Evolutionary conservation across 2,797 vertebrate genomes (phyloP), one percentile per base, ranked within the genome.

Genomic region (Gadopsis bispinosus): DNA sequence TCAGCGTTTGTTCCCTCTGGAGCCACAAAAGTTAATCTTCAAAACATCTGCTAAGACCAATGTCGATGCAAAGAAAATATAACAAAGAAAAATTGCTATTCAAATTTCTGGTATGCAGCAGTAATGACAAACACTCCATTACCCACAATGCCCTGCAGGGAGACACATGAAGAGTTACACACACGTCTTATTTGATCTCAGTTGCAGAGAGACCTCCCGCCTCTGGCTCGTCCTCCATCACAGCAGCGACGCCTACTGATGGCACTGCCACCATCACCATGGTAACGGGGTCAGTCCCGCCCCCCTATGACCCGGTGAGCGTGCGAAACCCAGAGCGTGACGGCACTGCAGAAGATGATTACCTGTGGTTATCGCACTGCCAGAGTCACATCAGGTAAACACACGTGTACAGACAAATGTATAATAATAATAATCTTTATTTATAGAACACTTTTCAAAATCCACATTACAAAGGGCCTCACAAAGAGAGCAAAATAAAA

Each of bases 321-420:
- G 84, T 90, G 61, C 37, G 16, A 7, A 73, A 64, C 66, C 50
- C 48, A 69, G 70, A 80, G 37, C 37, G 41, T 0, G 59, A 72
- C 0, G 29, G 56, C 19, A 60, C n/a, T 13, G 11, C 50, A 0
- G 92, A 91, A 19, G 90, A 93, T 0, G 86, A 92, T 4, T 93
- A 94, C 73, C 73, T 93, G 83, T 93, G 92, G 92, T 16, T 93
- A 4, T 88, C 89, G 0, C 90, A 93, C 81, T 93, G 93, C 50
- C 91, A 92, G 85, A 93, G 88, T 80, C 90, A 89, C 73, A 69
- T 54, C 80, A 87, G 91, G 90, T 92, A 71, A 77, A 54, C 6
- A 26, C 51, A 39, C 37, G 1, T 4, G 7, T 26, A 26, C 29
- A 31, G 13, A 9, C 58, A 33, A 33, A 33, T 33, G 4, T 33